Conservation (phyloP, 2,888 invertebrate genomes). For the Bimastos eiseni region DNA sequence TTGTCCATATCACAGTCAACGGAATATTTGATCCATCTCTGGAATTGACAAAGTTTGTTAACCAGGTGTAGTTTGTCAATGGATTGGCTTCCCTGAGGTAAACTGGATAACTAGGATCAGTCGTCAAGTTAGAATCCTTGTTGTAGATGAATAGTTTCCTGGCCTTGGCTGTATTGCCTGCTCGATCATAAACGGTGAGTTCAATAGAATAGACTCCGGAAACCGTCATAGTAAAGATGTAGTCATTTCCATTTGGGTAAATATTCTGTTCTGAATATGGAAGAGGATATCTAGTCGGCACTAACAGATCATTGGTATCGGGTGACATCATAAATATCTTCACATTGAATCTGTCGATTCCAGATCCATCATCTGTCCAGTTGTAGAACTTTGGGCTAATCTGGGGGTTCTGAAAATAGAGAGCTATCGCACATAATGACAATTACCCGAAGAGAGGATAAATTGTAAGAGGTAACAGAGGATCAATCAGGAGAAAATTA, state of each 20-base stretch:
- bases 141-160: slow-evolving; percentile 32
- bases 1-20: slow-evolving; percentile 29
- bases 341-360: slow-evolving; percentile 17
- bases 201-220: slow-evolving; percentile 32
- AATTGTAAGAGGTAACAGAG: no score
- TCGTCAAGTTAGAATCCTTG: not conserved
- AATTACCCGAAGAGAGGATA: not conserved
- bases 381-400: slow-evolving; percentile 18
- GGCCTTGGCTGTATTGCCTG: slow-evolving; percentile 32
- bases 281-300: not conserved
- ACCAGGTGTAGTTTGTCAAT: not conserved
- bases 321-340: not conserved
- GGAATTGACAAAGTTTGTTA: slow-evolving; percentile 23
- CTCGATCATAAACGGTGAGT: slow-evolving; percentile 32
- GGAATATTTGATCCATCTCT: slow-evolving; percentile 10
- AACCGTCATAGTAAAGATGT: not conserved
- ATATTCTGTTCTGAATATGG: not conserved
- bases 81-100: slow-evolving; percentile 18
- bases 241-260: not conserved
- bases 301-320: not conserved
- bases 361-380: slow-evolving; percentile 33
- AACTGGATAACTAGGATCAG: not conserved
- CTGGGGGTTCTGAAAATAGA: slow-evolving; percentile 27
- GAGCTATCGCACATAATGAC: no score
- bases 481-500: no score